A percentile compares a stretch with the other conserved stretches of the same genome.
Conservation (phyloP, 1,140 invertebrate species). For the Holotrichia oblita region DNA sequence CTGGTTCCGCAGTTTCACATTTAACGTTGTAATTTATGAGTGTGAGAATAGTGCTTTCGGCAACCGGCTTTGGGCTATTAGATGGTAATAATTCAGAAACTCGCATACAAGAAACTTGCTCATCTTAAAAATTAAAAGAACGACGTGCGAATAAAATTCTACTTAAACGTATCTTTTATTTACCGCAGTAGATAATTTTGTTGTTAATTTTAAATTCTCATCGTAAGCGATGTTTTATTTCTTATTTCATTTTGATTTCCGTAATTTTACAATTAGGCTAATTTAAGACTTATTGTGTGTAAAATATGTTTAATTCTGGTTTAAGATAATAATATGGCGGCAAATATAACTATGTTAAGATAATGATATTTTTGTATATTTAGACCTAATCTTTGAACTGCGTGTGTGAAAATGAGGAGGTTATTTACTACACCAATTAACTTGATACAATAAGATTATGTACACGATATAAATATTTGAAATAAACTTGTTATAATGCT, state of each 20-base stretch:
- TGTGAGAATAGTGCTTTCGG: slow-evolving; percentile 23
- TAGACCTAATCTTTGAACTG: neutral
- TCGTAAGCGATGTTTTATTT: neutral
- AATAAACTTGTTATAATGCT: too few relatives aligned
- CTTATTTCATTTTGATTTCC: neutral
- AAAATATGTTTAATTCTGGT: neutral
- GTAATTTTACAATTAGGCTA: neutral
- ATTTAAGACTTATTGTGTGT: slow-evolving; percentile 21
- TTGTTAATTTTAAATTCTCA: slow-evolving; percentile 10
- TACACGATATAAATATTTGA: too few relatives aligned
- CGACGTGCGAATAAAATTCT: neutral
- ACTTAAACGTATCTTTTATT: neutral
- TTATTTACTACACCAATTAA: too few relatives aligned
- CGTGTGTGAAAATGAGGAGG: neutral
- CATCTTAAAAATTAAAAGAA: neutral
- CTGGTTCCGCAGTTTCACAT: neutral
- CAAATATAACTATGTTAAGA: neutral
- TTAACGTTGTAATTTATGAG: slow-evolving; percentile 16
- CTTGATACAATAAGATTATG: too few relatives aligned
- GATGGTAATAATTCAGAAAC: neutral
- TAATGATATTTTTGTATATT: neutral
- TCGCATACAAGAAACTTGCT: neutral
- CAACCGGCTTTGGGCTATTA: neutral
- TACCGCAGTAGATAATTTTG: neutral
- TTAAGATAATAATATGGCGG: slow-evolving; percentile 11